Evolutionary conservation across 2,797 vertebrate genomes (phyloP).

Genomic region (Neosilurus mollespiculum): DNA sequence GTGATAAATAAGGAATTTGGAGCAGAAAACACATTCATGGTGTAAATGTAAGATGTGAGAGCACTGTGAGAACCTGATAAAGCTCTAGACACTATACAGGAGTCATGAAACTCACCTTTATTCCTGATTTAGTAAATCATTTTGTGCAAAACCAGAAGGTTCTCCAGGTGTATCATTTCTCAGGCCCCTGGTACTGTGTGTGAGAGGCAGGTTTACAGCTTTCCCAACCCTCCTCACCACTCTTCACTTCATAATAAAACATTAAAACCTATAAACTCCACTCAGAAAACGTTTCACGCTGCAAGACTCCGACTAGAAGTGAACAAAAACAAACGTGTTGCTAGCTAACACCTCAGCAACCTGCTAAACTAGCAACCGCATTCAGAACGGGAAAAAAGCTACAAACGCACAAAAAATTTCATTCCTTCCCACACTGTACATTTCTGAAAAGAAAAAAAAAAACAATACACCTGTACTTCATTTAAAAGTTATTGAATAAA

Average conservation of each 20-base stretch:
- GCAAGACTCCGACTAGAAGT: background rate
- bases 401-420: background rate
- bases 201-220: background rate
- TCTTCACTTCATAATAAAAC: background rate
- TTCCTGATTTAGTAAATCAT: background rate
- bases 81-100: background rate
- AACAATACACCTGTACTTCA: too few species aligned
- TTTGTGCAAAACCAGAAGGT: background rate
- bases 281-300: background rate
- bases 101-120: conserved; percentile 25
- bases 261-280: background rate
- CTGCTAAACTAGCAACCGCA: conserved; percentile 2
- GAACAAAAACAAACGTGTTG: conserved; percentile 31
- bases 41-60: too few species aligned
- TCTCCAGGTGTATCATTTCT: background rate
- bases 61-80: background rate
- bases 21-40: background rate
- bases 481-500: background rate
- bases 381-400: background rate
- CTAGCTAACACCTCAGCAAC: conserved; percentile 5
- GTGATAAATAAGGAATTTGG: background rate
- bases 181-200: background rate
- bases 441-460: background rate
- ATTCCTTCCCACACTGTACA: background rate
- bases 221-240: background rate